phyloP scores from a whole-genome alignment of 2,797 vertebrate species.

The Champsocephalus gunnari region DNA sequence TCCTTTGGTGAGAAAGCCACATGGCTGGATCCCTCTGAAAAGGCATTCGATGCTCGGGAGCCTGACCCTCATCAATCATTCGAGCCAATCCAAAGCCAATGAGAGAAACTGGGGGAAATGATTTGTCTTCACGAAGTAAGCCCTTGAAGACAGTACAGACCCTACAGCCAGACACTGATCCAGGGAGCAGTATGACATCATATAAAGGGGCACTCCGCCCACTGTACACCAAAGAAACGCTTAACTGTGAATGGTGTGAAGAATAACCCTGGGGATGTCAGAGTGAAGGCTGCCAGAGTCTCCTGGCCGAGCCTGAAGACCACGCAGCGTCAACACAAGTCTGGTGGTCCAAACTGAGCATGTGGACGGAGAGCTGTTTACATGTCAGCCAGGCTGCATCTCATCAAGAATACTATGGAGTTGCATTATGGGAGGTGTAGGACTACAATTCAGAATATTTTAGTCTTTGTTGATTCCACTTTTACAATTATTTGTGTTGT shows the following conservation, averaged over 20 bases:
- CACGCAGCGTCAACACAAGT: background rate
- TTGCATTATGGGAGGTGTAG: constrained; percentile 13
- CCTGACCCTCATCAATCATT: constrained; percentile 31
- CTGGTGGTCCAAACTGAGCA: background rate
- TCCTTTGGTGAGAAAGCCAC: constrained; percentile 81
- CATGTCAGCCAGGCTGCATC: background rate
- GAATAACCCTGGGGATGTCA: background rate
- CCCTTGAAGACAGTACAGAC: constrained; percentile 50
- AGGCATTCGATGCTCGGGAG: constrained; percentile 81
- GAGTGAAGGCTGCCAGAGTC: background rate
- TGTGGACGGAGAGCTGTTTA: background rate
- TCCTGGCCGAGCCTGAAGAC: background rate
- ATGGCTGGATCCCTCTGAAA: constrained; percentile 75
- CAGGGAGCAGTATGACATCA: background rate
- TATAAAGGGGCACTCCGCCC: background rate
- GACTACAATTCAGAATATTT: background rate
- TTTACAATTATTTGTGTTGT: background rate
- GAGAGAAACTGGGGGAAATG: constrained; percentile 23
- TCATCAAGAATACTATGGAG: background rate
- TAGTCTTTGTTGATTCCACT: background rate
- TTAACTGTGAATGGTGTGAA: background rate
- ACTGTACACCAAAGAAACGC: background rate
- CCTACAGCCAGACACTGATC: constrained; percentile 19
- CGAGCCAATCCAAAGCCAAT: constrained; percentile 22
- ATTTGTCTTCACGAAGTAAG: constrained; percentile 20